These are phyloP conservation scores for Gari tellinella DNA, from an alignment of 2,888 invertebrate species.

Conservation along the genomic window DNA sequence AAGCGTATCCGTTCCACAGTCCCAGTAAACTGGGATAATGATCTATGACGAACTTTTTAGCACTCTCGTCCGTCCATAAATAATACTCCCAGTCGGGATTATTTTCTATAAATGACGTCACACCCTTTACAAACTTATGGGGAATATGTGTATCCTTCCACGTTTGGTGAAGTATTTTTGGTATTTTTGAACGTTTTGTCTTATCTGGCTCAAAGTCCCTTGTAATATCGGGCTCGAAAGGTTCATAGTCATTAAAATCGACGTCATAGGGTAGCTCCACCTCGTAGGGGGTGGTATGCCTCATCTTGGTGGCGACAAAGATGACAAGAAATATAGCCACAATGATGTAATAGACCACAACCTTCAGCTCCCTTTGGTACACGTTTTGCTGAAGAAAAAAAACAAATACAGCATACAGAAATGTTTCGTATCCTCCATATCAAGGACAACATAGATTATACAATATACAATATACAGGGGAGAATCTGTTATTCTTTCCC, in stretches of 20 bases:
- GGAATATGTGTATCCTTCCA: slow-evolving; percentile 20
- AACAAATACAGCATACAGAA: too few species aligned
- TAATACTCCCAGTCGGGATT: slow-evolving; percentile 33
- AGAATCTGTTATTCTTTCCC: too few species aligned
- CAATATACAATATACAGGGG: too few species aligned
- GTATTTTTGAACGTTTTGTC: slow-evolving; percentile 1
- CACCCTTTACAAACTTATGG: slow-evolving; percentile 2
- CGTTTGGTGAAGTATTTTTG: slow-evolving; percentile 29
- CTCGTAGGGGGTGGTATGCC: too few species aligned
- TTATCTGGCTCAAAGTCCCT: slow-evolving; percentile 1
- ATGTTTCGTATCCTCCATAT: too few species aligned
- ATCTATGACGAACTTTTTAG: slow-evolving; percentile 17
- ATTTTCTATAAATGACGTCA: slow-evolving; percentile 17
- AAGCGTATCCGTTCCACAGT: slow-evolving; percentile 11
- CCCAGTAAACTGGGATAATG: slow-evolving; percentile 18
- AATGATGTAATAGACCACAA: too few species aligned
- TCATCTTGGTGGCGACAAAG: too few species aligned
- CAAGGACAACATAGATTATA: too few species aligned
- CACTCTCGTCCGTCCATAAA: slow-evolving; percentile 32
- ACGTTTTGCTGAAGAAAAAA: too few species aligned
- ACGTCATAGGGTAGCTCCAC: slow-evolving; percentile 1
- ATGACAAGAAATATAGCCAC: too few species aligned
- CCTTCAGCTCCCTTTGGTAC: too few species aligned
- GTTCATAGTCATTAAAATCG: neutral
- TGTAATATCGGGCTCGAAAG: slow-evolving; percentile 5